Conservation (phyloP, 2,113 vertebrate genomes). For the Meles meles region DNA sequence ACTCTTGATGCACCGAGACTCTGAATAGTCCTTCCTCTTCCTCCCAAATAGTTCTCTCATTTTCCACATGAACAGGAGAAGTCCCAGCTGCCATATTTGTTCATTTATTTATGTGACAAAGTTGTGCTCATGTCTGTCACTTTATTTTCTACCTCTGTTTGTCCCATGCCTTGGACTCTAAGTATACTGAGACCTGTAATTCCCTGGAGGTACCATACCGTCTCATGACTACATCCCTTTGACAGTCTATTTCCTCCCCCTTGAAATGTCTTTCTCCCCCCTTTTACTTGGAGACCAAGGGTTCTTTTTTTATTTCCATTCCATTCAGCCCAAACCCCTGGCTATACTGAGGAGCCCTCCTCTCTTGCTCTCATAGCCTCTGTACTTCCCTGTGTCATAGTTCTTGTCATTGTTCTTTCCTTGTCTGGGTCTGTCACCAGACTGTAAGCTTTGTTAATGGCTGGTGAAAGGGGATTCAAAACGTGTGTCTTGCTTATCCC, state of each 20-base stretch:
- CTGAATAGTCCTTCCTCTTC: not conserved
- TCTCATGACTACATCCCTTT: not conserved
- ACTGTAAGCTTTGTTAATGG: not conserved
- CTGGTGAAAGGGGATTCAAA: not conserved
- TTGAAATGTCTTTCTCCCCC: not conserved
- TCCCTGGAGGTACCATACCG: accelerated
- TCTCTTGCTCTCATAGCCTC: not conserved
- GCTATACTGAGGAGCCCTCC: not conserved
- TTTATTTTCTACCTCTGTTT: not conserved
- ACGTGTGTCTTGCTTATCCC: not conserved
- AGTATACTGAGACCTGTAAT: accelerated
- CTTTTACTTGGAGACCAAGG: not conserved
- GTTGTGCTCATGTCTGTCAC: not conserved
- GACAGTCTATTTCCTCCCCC: accelerated
- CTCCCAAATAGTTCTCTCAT: not conserved
- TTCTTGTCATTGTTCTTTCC: not conserved
- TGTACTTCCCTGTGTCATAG: not conserved
- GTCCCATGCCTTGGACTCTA: not conserved
- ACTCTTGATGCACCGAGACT: not conserved
- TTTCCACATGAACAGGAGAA: not conserved
- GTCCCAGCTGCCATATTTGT: not conserved
- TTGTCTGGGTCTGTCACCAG: not conserved
- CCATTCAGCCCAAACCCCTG: not conserved
- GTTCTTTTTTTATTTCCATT: not conserved
- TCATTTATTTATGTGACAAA: not conserved